Evolutionary conservation across 2,797 vertebrate genomes (phyloP).

Genomic region (Labroides dimidiatus): DNA sequence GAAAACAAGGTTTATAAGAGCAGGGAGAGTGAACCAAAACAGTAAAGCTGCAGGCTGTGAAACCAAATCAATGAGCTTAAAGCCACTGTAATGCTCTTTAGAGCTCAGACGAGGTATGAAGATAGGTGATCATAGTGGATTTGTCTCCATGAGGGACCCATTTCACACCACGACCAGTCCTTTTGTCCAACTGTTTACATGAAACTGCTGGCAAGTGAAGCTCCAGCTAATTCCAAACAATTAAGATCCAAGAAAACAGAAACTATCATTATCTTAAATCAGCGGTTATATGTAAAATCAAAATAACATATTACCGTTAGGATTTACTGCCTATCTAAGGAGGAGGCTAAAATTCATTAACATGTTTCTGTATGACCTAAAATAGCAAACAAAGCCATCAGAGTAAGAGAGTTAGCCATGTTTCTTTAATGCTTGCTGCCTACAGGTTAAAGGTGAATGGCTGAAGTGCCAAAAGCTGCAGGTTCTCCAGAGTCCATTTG

Average conservation of each 20-base stretch:
- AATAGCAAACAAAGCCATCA: no score
- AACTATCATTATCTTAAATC: no score
- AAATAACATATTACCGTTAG: background rate
- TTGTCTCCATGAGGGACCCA: background rate
- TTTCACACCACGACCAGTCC: background rate
- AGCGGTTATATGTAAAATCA: background rate
- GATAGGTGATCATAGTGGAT: background rate
- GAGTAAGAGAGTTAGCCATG: no score
- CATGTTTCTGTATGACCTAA: no score
- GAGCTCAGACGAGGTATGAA: background rate
- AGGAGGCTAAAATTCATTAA: no score
- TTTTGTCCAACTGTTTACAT: background rate
- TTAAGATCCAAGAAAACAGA: background rate
- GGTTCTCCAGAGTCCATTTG: no score
- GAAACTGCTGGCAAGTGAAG: background rate
- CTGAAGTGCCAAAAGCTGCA: no score
- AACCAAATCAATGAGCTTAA: constrained; percentile 1
- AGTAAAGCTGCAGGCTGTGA: background rate
- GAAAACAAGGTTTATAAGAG: constrained; percentile 11
- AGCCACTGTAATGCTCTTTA: background rate
- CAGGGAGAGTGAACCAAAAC: background rate
- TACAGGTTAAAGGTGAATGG: no score
- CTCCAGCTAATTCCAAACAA: background rate
- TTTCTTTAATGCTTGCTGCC: no score
- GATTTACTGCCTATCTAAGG: no score